phyloP scores from a whole-genome alignment of 2,888 invertebrate genomes.

The Chalcis sispes region DNA sequence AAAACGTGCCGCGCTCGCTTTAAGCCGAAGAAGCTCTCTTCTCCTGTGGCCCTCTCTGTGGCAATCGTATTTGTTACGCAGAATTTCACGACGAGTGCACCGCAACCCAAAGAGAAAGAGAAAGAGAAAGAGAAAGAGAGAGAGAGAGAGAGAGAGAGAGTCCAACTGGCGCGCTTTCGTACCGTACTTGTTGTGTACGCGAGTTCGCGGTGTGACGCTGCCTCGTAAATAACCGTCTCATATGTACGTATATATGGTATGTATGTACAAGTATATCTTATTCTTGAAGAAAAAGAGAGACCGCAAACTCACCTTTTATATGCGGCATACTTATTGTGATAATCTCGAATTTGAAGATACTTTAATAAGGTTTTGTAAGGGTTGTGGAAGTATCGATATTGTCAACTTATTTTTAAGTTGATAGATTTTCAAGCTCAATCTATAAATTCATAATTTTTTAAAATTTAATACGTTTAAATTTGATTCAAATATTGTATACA shows the following conservation, averaged over 20 bases:
- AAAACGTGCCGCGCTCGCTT: constrained; percentile 1
- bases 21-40: constrained; percentile 28
- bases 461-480: no score
- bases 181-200: constrained; percentile 71
- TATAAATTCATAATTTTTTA: no score
- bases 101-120: not conserved
- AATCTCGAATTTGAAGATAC: no score
- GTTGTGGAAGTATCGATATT: no score
- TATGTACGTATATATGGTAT: no score
- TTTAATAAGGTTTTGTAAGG: no score
- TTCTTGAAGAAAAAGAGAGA: no score
- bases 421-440: no score
- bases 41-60: constrained; percentile 50
- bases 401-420: no score
- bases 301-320: no score
- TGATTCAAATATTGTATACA: no score
- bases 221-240: constrained; percentile 73
- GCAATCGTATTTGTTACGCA: constrained; percentile 68
- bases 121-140: not conserved
- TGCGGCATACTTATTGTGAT: no score
- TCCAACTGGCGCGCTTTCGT: constrained; percentile 64
- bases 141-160: constrained; percentile 1
- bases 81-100: constrained; percentile 69
- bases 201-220: constrained; percentile 66
- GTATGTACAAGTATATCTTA: not conserved